Evolutionary conservation across 2,797 vertebrate genomes (phyloP).

Genomic region (Tadarida brasiliensis): DNA sequence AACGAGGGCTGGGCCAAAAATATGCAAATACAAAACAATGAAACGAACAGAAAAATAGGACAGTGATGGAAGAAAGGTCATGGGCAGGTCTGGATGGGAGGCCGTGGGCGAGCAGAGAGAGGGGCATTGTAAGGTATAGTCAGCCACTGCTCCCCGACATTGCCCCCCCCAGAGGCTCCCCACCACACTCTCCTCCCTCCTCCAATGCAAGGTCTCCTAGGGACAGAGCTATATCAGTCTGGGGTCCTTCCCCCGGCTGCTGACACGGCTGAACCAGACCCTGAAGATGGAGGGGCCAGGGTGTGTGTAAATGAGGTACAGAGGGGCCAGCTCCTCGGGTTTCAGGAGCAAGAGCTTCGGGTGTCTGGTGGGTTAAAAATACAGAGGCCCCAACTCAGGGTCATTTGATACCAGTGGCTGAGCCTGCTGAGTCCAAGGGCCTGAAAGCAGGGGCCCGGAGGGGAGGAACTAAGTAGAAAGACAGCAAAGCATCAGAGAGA

Average conservation of each 20-base stretch:
- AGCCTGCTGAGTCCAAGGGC: conserved; percentile 28
- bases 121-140: not conserved
- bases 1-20: not conserved
- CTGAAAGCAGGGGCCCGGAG: conserved; percentile 12
- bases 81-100: not conserved
- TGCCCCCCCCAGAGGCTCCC: not conserved
- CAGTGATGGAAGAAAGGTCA: not conserved
- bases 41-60: not conserved
- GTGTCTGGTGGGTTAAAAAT: conserved; percentile 86
- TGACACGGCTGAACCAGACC: conserved; percentile 71
- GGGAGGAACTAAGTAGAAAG: not conserved
- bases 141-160: not conserved
- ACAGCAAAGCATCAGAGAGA: not conserved
- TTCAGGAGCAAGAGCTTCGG: conserved; percentile 73
- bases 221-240: conserved; percentile 51
- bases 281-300: conserved; percentile 7
- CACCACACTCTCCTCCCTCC: not conserved
- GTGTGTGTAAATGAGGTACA: not conserved
- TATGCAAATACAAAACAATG: not conserved
- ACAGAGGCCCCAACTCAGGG: conserved; percentile 77
- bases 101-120: not conserved
- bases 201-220: conserved; percentile 53
- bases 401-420: conserved; percentile 76
- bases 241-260: conserved; percentile 70
- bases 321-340: conserved; percentile 74